Evolutionary conservation across 2,113 vertebrate genomes (phyloP).

Genomic region (Dermatemys mawii): DNA sequence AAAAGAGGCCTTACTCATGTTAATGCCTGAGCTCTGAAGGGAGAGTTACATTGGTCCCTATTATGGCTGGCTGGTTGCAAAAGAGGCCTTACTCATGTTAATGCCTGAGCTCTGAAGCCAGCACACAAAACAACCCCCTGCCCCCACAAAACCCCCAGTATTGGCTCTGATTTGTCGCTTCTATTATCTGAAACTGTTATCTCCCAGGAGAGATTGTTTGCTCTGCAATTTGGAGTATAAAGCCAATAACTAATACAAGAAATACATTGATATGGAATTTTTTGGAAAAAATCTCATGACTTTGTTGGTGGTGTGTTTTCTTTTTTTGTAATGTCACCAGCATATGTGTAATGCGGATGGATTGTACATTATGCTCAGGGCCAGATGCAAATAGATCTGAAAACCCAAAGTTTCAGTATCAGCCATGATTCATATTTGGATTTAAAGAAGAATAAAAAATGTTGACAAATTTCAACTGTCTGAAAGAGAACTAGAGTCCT

Average conservation of each 20-base stretch:
- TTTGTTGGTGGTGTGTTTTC: not conserved
- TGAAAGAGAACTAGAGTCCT: slow-evolving; percentile 1
- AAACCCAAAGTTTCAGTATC: slow-evolving; percentile 14
- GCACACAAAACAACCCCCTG: not conserved
- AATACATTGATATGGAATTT: not conserved
- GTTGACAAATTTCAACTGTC: not conserved
- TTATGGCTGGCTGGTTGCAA: not conserved
- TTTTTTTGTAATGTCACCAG: not conserved
- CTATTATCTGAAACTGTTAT: not conserved
- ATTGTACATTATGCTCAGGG: not conserved
- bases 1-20: not conserved
- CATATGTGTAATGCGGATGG: not conserved
- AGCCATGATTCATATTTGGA: slow-evolving; percentile 9
- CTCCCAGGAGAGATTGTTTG: not conserved
- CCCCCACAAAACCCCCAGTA: not conserved
- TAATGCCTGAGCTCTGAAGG: fast-evolving
- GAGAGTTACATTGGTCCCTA: fast-evolving
- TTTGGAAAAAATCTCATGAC: not conserved
- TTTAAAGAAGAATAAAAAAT: not conserved
- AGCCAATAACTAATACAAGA: not conserved
- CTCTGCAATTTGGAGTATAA: not conserved
- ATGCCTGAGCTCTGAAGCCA: not conserved
- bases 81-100: not conserved
- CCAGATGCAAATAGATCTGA: not conserved
- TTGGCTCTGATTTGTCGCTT: not conserved